Percentiles rank a stretch among this genome's conserved stretches.
Evolutionary conservation across 2,797 vertebrate species (phyloP).

Genomic region (Helicolenus hilgendorfi): DNA sequence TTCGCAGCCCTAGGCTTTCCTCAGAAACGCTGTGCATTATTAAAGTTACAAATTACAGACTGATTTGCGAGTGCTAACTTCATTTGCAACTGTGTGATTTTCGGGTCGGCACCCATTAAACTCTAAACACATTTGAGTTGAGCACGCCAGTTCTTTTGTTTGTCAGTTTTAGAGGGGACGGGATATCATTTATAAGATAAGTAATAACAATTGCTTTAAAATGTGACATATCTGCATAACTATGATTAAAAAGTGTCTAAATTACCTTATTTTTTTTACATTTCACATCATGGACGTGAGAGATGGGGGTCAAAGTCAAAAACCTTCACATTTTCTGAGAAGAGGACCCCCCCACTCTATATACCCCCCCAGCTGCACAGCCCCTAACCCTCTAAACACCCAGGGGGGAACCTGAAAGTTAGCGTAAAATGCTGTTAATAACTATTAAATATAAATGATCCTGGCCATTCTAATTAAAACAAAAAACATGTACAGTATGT

Average conservation of each 20-base stretch:
- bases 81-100: not conserved
- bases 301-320: too few relatives aligned
- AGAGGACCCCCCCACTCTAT: too few relatives aligned
- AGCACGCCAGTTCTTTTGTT: too few relatives aligned
- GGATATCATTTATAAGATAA: not conserved
- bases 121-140: not conserved
- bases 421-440: too few relatives aligned
- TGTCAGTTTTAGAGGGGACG: not conserved
- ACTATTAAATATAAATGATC: too few relatives aligned
- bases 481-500: too few relatives aligned
- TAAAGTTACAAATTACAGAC: too few relatives aligned
- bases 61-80: not conserved
- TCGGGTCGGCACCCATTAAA: not conserved
- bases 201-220: not conserved
- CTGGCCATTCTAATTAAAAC: too few relatives aligned
- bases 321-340: too few relatives aligned
- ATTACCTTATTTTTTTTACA: not conserved
- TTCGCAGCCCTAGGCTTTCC: not conserved
- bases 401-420: too few relatives aligned
- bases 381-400: too few relatives aligned
- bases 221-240: not conserved
- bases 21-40: not conserved
- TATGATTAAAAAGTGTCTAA: not conserved
- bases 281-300: too few relatives aligned
- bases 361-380: accelerated